Evolutionary conservation across 2,888 invertebrate species (phyloP), one percentile per base, ranked within the genome.

Genomic region (Sphinx pinastri): DNA sequence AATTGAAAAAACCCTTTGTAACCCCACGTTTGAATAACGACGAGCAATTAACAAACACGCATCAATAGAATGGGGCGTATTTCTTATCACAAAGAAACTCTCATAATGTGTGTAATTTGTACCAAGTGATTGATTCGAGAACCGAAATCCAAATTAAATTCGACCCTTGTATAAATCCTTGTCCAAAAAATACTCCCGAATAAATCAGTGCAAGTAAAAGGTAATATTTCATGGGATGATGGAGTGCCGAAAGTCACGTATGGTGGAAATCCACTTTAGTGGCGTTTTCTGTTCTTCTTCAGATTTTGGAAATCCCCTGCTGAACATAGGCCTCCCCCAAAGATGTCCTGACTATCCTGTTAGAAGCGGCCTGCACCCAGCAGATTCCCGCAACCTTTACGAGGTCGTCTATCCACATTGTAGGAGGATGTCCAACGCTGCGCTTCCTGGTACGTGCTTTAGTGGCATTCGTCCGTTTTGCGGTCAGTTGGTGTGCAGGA

Each of bases 161-260:
- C 63, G 63, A 63, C 63, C 63, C 63, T 63, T 49, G 49, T 63
- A 47, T 63, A 49, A 63, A 63, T 47, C 63, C 19, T 63, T 63
- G 49, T 63, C 49, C 49, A 49, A 49, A 63, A 13, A 63, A 19
- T 47, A 49, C 14, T 12, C 14, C 49, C 13, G 19, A 49, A 63
- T 63, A 63, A 49, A 63, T 63, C 63, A 49, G 49, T 63, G 7
- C 12, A 0, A 49, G 49, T 63, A 49, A 13, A 19, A 49, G 19
- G 63, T 63, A 58, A 38, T 58, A 13, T 13, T 63, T 25, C 60
- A 47, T 47, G 47, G 12, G 47, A 63, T 63, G 63, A 63, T 63
- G 63, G 2, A 49, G 47, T 19, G 47, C 47, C 16, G 63, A 16
- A 19, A 19, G 16, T 49, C 16, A 60, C 6, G 6, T 38, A 6